Evolutionary conservation across 1,140 invertebrate genomes (phyloP).

Genomic region (Calephelis nemesis): DNA sequence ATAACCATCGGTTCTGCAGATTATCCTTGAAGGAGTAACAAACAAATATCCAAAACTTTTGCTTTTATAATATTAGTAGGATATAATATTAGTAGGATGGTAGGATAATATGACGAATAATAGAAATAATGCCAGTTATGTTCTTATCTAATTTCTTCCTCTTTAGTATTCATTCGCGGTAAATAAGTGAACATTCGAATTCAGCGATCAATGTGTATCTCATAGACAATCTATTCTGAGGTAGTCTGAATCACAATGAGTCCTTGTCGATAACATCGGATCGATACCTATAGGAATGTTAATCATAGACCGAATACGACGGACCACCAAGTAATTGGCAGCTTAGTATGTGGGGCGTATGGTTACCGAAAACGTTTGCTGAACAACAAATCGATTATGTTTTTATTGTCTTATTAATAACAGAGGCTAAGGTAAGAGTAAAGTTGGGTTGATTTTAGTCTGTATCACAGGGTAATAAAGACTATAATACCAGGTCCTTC

Average conservation of each 20-base stretch:
- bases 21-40: no score
- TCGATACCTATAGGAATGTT: slow-evolving; percentile 32
- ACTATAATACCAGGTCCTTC: no score
- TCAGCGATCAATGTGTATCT: slow-evolving; percentile 57
- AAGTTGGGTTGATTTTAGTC: no score
- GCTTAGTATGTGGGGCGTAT: slow-evolving; percentile 37
- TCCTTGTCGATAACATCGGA: slow-evolving; percentile 68
- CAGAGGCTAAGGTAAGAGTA: no score
- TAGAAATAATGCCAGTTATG: no score
- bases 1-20: no score
- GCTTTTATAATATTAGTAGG: no score
- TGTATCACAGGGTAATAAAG: no score
- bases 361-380: neutral
- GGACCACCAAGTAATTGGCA: slow-evolving; percentile 60
- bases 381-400: neutral
- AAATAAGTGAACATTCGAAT: slow-evolving; percentile 51
- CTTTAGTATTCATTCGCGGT: neutral
- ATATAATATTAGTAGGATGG: no score
- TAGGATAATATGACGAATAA: no score
- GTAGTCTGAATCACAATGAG: slow-evolving; percentile 62
- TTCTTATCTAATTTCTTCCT: slow-evolving; percentile 4
- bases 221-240: slow-evolving; percentile 61
- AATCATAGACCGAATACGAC: slow-evolving; percentile 59
- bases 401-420: no score
- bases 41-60: no score